Base-by-base conservation (phyloP, 1,140 invertebrate species). In the Laupala kohalensis region DNA sequence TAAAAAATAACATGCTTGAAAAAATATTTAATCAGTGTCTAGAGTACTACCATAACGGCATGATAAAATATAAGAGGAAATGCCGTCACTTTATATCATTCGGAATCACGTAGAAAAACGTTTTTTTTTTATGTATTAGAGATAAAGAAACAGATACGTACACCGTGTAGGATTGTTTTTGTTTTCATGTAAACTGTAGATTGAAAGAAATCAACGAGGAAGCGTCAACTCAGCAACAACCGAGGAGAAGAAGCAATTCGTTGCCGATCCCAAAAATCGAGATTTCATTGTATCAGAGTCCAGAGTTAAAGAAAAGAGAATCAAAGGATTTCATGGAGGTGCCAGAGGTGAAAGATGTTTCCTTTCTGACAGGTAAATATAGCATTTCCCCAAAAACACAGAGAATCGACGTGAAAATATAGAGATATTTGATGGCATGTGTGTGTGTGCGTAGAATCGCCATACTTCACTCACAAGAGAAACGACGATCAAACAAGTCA, bases 231-330 rank as follows among this genome's bases (percentile, higher is more conserved):
- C 86, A 88, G 72, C 87, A 90, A 75, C 89, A 90, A 74, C 91
- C 89, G 3, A 82, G 94, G 70, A 88, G 90, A 76, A 83, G 95
- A 69, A 96, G 95, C 75, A 95, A 94, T 78, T 97, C 95, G 0
- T 81, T 97, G 66, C 95, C 95, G 0, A 95, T 96, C 79, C 94
- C 94, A 12, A 95, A 96, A 84, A 94, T 95, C 65, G 90, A 95
- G 80, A 88, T 95, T 4, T 93, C 92, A 0, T 83, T 94, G 69
- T 92, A 92, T 78, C 90, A 93, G 76, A 90, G 87, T 74, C 86
- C 87, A 0, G 89, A 91, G 64, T 85, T 84, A 24, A 89, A 88
- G 73, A 85, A 82, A 70, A 88, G 87, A 76, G 81, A 87, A 3
- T 79, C 86, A 4, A 92, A 91, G 78, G 90, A 90, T 76, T 89